Evolutionary conservation across 2,888 invertebrate genomes (phyloP).

Genomic region (Scrobipalpa costella): DNA sequence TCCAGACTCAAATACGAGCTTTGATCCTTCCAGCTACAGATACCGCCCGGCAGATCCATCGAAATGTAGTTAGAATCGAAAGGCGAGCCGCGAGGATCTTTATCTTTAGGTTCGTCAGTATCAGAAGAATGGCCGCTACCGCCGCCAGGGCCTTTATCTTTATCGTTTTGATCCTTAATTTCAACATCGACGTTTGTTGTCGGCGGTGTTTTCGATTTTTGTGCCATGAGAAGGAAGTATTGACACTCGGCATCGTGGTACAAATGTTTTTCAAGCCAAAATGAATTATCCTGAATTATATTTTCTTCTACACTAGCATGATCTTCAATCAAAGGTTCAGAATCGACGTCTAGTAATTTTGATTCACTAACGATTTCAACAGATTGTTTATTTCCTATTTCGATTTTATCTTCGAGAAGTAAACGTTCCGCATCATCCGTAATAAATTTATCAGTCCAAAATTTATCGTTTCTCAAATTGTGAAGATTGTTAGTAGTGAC

Average conservation of each 20-base stretch:
- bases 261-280: constrained; percentile 82
- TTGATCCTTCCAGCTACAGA: constrained; percentile 90
- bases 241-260: constrained; percentile 85
- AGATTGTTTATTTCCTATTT: constrained; percentile 32
- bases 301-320: constrained; percentile 53
- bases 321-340: constrained; percentile 31
- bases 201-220: constrained; percentile 58
- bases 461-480: constrained; percentile 74
- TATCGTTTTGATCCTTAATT: constrained; percentile 77
- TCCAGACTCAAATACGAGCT: constrained; percentile 88
- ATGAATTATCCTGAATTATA: constrained; percentile 71
- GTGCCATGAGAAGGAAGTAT: constrained; percentile 80
- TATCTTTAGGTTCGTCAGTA: constrained; percentile 56
- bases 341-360: constrained; percentile 24
- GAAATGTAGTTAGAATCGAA: constrained; percentile 83
- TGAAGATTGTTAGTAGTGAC: constrained; percentile 55
- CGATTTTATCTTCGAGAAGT: constrained; percentile 49
- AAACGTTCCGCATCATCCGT: constrained; percentile 82
- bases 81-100: constrained; percentile 49
- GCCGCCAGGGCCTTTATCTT: constrained; percentile 82
- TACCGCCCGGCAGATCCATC: constrained; percentile 88
- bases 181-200: constrained; percentile 46
- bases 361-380: constrained; percentile 35
- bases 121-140: constrained; percentile 81
- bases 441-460: constrained; percentile 81